Evolutionary conservation across 2,888 invertebrate genomes (phyloP).

Genomic region (Gryllus longicercus): DNA sequence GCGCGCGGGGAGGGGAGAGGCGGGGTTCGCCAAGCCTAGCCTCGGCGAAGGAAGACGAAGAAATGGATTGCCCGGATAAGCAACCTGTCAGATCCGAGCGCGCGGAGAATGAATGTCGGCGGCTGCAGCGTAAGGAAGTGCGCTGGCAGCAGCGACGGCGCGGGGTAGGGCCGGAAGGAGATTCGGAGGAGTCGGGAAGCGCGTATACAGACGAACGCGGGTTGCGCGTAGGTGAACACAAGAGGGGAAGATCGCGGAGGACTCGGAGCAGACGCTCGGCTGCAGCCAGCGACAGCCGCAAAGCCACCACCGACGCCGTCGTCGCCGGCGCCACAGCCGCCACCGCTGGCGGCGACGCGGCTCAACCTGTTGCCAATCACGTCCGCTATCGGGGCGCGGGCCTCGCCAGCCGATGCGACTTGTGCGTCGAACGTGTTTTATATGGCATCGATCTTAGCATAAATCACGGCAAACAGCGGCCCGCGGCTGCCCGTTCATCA

Average conservation of each 20-base stretch:
- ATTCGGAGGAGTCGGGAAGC: neutral
- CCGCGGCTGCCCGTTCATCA: constrained; percentile 1
- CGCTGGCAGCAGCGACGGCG: constrained; percentile 40
- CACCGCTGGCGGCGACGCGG: constrained; percentile 4
- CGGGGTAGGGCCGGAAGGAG: constrained; percentile 34
- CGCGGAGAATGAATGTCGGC: constrained; percentile 51
- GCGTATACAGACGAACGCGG: neutral
- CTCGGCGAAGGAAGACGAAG: constrained; percentile 47
- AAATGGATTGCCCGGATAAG: constrained; percentile 51
- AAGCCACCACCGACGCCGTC: constrained; percentile 22
- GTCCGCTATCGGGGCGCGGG: neutral
- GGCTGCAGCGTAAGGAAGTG: constrained; percentile 38
- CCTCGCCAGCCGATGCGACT: neutral
- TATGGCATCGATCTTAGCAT: constrained; percentile 17
- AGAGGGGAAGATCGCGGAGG: neutral
- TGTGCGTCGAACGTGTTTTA: neutral
- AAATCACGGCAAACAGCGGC: constrained; percentile 2
- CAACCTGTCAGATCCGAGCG: constrained; percentile 50
- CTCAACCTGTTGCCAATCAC: neutral
- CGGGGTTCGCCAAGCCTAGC: neutral
- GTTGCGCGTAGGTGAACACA: too few relatives aligned
- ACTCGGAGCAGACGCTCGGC: neutral
- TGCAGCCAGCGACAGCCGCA: constrained; percentile 20
- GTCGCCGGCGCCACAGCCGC: constrained; percentile 25
- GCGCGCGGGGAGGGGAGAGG: constrained; percentile 29